Evolutionary conservation across 2,888 invertebrate species (phyloP).

Genomic region (Drosophila monieri): DNA sequence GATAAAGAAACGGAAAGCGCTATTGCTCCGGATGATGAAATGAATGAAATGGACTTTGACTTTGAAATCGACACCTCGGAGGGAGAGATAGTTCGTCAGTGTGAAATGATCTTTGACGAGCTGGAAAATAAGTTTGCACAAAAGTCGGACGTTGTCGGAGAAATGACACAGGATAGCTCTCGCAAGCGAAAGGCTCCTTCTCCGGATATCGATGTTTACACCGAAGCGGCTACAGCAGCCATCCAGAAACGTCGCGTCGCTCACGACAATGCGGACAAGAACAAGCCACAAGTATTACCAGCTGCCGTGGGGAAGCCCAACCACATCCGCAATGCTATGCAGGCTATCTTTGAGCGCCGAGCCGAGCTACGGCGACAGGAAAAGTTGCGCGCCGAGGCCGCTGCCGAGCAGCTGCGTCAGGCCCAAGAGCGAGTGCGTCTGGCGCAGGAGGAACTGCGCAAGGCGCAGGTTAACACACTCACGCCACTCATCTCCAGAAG

Average conservation of each 20-base stretch:
- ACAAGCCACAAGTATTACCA: slow-evolving; percentile 77
- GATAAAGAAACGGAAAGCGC: slow-evolving; percentile 20
- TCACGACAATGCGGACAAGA: slow-evolving; percentile 86
- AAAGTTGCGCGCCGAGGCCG: slow-evolving; percentile 70
- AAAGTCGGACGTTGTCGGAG: slow-evolving; percentile 68
- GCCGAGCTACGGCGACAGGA: slow-evolving; percentile 74
- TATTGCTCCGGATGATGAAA: background rate
- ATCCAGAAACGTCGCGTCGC: slow-evolving; percentile 89
- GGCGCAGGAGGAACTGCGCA: slow-evolving; percentile 75
- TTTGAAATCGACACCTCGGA: slow-evolving; percentile 84
- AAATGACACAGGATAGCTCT: slow-evolving; percentile 23
- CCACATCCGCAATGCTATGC: slow-evolving; percentile 86
- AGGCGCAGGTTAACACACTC: slow-evolving; percentile 56
- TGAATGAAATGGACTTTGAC: slow-evolving; percentile 69
- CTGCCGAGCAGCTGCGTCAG: slow-evolving; percentile 74
- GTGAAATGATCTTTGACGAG: slow-evolving; percentile 94
- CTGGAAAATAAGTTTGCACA: slow-evolving; percentile 85
- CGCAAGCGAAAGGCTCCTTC: slow-evolving; percentile 70
- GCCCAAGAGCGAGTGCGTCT: slow-evolving; percentile 81
- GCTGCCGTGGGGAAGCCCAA: slow-evolving; percentile 84
- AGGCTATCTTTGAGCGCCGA: slow-evolving; percentile 83
- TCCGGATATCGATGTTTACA: slow-evolving; percentile 82
- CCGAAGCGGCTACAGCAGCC: slow-evolving; percentile 71
- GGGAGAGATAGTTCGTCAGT: slow-evolving; percentile 91
- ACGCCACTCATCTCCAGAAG: slow-evolving; percentile 81